phyloP scores from a whole-genome alignment of 2,797 vertebrate species.

The Anas bahamensis region DNA sequence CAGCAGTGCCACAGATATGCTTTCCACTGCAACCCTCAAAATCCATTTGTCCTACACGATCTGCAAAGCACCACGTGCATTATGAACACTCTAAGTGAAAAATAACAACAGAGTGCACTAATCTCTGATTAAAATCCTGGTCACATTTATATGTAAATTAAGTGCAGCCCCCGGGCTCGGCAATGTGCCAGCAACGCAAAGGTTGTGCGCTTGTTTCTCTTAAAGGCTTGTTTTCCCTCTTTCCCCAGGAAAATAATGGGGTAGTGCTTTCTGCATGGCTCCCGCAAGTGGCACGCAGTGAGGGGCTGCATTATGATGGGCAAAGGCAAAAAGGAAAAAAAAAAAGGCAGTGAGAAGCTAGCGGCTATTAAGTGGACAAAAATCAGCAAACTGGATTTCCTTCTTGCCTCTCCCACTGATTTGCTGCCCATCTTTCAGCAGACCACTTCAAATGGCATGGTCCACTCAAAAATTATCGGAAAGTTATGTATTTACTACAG shows the following conservation, averaged over 20 bases:
- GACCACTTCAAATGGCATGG: background rate
- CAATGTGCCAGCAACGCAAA: background rate
- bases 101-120: constrained; percentile 29
- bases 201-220: constrained; percentile 2
- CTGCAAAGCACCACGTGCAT: background rate
- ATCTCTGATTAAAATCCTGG: constrained; percentile 44
- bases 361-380: background rate
- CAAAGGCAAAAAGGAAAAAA: fast-evolving
- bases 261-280: background rate
- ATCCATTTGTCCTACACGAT: background rate
- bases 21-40: background rate
- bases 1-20: fast-evolving
- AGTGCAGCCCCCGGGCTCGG: background rate
- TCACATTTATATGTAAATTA: constrained; percentile 52
- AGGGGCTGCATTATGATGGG: background rate
- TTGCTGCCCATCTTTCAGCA: background rate
- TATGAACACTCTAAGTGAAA: background rate
- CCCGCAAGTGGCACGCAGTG: background rate
- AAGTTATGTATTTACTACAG: background rate
- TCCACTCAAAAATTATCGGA: background rate
- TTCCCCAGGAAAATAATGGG: constrained; percentile 19
- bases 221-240: constrained; percentile 7
- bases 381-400: background rate
- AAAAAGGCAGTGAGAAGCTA: background rate
- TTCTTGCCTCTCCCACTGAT: background rate